Evolutionary conservation across 2,888 invertebrate genomes (phyloP).

Genomic region (Cephus rjabovi): DNA sequence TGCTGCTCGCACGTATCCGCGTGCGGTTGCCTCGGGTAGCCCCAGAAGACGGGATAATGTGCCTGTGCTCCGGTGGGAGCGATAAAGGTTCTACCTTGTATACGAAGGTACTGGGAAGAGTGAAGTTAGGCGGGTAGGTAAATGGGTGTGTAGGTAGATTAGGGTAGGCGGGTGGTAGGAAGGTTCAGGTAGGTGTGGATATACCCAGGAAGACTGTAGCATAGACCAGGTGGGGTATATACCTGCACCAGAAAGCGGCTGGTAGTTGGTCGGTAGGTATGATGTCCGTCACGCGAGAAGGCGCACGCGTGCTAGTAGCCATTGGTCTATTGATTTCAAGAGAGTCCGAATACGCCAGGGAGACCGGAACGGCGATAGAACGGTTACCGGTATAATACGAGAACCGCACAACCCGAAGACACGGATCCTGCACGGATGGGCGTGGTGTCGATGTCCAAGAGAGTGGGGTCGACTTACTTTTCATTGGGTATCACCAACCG

Average conservation of each 20-base stretch:
- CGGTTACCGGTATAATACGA: not conserved
- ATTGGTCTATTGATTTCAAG: slow-evolving; percentile 60
- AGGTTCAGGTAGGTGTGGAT: not conserved
- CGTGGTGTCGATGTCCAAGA: not conserved
- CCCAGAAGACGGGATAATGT: slow-evolving; percentile 10
- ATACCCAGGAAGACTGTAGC: not conserved
- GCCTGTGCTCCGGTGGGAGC: not conserved
- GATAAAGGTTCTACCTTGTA: not conserved
- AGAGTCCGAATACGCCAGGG: slow-evolving; percentile 5
- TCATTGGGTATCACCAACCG: not conserved
- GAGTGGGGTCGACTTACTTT: not conserved
- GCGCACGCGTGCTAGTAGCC: slow-evolving; percentile 60
- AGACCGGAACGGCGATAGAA: not conserved
- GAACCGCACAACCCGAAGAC: not conserved
- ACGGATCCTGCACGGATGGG: not conserved
- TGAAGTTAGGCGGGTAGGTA: slow-evolving; percentile 5
- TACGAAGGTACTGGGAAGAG: slow-evolving; percentile 11
- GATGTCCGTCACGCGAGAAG: slow-evolving; percentile 49
- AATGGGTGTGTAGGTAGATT: slow-evolving; percentile 3
- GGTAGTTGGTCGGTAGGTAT: slow-evolving; percentile 33
- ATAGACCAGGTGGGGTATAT: not conserved
- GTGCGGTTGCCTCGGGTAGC: slow-evolving; percentile 16
- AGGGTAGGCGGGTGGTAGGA: slow-evolving; percentile 23
- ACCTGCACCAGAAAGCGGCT: not conserved
- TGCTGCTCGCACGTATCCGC: slow-evolving; percentile 58